Evolutionary conservation across 2,113 vertebrate species (phyloP).

Genomic region (Opisthocomus hoazin): DNA sequence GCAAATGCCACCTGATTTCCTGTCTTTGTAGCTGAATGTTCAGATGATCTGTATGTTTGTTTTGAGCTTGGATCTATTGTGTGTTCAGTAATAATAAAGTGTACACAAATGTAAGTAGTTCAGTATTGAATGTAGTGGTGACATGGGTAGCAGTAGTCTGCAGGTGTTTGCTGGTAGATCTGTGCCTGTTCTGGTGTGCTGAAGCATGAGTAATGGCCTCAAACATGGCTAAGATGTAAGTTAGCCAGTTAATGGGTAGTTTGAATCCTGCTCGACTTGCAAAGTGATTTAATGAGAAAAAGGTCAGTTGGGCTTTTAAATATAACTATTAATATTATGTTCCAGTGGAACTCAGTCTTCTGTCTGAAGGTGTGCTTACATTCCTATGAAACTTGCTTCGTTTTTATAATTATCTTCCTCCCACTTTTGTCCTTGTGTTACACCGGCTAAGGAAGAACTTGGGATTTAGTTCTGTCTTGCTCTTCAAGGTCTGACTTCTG

Average conservation of each 20-base stretch:
- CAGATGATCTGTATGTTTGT: background rate
- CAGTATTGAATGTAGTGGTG: background rate
- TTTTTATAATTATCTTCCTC: background rate
- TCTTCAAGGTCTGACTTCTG: background rate
- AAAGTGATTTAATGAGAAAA: constrained; percentile 9
- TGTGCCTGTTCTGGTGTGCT: background rate
- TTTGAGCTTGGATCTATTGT: background rate
- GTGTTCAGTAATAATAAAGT: background rate
- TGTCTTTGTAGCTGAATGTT: background rate
- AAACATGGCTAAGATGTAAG: background rate
- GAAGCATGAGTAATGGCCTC: background rate
- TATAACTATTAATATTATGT: background rate
- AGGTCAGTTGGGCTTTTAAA: constrained; percentile 20
- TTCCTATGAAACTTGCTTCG: background rate
- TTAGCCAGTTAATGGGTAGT: background rate
- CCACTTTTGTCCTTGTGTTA: background rate
- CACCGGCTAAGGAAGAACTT: background rate
- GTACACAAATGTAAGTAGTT: background rate
- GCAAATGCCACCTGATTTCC: background rate
- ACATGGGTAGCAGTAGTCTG: background rate
- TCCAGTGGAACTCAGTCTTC: background rate
- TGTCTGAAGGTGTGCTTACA: background rate
- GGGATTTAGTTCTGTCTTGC: background rate
- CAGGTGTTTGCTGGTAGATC: background rate
- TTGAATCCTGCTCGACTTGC: background rate